Percentiles rank a stretch among this genome's conserved stretches.
Conservation (phyloP, 2,888 invertebrate species). For the Pogonocherus hispidulus region DNA sequence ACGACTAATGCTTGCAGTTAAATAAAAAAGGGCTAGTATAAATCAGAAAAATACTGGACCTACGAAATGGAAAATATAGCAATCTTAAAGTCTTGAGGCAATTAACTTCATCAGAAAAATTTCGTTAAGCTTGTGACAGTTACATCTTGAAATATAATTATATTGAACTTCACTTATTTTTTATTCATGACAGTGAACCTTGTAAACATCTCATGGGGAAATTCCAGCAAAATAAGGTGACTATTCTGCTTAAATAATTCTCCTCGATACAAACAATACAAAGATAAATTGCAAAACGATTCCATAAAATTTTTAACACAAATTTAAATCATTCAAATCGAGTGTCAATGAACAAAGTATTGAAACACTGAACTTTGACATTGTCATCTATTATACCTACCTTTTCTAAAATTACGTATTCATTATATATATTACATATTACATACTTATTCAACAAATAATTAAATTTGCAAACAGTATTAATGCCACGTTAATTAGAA, state of each 20-base stretch:
- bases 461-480: background rate
- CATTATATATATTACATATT: background rate
- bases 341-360: background rate
- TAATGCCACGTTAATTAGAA: too few species aligned
- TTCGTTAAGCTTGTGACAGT: conserved; percentile 13
- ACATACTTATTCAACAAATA: background rate
- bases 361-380: conserved; percentile 16
- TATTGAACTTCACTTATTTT: conserved; percentile 4
- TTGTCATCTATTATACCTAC: background rate
- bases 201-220: conserved; percentile 10
- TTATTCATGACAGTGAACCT: conserved; percentile 8
- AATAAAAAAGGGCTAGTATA: too few species aligned
- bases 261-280: background rate
- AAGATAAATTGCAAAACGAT: conserved; percentile 13
- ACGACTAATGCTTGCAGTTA: too few species aligned
- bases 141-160: conserved; percentile 16
- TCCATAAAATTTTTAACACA: conserved; percentile 3
- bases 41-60: too few species aligned
- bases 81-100: too few species aligned
- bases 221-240: conserved; percentile 19
- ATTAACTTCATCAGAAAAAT: conserved; percentile 1
- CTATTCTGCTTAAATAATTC: conserved; percentile 10
- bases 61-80: too few species aligned
- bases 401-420: background rate
- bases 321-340: conserved; percentile 12